Evolutionary conservation across 2,113 vertebrate genomes (phyloP).

Genomic region (Rafetus swinhoei): DNA sequence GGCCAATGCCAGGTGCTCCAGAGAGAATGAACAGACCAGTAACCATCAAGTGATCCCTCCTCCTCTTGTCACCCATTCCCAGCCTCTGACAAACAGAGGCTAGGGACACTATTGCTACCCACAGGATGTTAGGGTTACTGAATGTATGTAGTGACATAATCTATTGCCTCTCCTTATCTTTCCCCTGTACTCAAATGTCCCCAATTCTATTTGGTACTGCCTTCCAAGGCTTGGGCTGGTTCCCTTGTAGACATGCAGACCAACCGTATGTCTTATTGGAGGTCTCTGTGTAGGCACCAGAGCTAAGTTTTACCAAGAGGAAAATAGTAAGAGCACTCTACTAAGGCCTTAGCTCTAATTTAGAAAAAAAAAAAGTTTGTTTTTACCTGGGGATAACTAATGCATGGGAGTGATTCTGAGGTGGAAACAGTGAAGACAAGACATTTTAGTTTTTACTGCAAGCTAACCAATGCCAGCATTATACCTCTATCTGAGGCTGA

Average conservation of each 20-base stretch:
- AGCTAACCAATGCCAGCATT: neutral
- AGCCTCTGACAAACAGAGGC: too few species aligned
- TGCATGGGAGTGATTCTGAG: neutral
- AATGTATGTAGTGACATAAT: neutral
- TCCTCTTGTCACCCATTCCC: too few species aligned
- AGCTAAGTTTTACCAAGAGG: neutral
- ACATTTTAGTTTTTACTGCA: neutral
- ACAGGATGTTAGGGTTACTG: neutral
- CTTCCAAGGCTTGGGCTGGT: neutral
- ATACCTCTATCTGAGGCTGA: neutral
- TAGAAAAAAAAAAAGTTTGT: neutral
- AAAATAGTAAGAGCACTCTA: neutral
- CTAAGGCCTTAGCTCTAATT: neutral
- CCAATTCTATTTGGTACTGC: neutral
- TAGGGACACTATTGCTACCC: neutral
- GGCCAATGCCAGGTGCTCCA: too few species aligned
- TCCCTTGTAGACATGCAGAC: neutral
- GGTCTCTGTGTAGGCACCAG: neutral
- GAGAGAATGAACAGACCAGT: too few species aligned
- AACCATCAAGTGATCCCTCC: too few species aligned
- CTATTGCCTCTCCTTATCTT: neutral
- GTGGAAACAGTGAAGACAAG: neutral
- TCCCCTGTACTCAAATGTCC: neutral
- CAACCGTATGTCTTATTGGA: neutral
- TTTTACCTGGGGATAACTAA: neutral